Percentiles rank a stretch among this genome's conserved stretches.
phyloP scores from a whole-genome alignment of 2,797 vertebrate genomes.

The Sternarchorhynchus goeldii region DNA sequence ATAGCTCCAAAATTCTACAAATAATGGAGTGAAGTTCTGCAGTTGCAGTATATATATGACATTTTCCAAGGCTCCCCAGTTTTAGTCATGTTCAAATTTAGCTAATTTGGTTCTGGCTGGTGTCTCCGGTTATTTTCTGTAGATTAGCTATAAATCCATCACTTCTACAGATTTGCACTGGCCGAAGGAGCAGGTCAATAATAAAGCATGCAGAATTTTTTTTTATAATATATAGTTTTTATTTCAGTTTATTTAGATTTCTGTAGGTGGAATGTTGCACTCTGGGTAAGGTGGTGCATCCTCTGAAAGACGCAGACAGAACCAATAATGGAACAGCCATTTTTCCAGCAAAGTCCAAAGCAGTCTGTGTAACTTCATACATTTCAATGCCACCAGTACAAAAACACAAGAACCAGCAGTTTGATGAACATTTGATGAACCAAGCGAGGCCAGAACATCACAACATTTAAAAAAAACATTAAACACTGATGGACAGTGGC shows the following conservation, averaged over 20 bases:
- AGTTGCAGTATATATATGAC: too few species aligned
- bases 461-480: slow-evolving; percentile 12
- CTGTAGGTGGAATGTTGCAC: slow-evolving; percentile 55
- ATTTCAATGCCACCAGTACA: slow-evolving; percentile 35
- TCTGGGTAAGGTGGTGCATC: slow-evolving; percentile 48
- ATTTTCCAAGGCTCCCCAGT: too few species aligned
- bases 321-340: slow-evolving; percentile 44
- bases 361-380: slow-evolving; percentile 41
- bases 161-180: background rate
- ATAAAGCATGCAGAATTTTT: background rate
- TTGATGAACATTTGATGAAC: slow-evolving; percentile 45
- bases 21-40: too few species aligned
- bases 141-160: background rate
- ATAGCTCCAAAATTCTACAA: too few species aligned
- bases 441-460: slow-evolving; percentile 57
- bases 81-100: too few species aligned
- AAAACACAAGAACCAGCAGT: slow-evolving; percentile 35
- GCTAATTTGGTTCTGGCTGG: background rate
- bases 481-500: background rate
- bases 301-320: slow-evolving; percentile 36
- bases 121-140: background rate
- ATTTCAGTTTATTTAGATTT: slow-evolving; percentile 60
- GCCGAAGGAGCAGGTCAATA: background rate
- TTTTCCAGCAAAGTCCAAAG: slow-evolving; percentile 40
- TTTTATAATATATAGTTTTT: slow-evolving; percentile 60